Percentiles rank a stretch among this genome's conserved stretches.
These are phyloP conservation scores for Siniperca obscura DNA, from an alignment of 2,797 vertebrate genomes.

Conservation along the genomic window DNA sequence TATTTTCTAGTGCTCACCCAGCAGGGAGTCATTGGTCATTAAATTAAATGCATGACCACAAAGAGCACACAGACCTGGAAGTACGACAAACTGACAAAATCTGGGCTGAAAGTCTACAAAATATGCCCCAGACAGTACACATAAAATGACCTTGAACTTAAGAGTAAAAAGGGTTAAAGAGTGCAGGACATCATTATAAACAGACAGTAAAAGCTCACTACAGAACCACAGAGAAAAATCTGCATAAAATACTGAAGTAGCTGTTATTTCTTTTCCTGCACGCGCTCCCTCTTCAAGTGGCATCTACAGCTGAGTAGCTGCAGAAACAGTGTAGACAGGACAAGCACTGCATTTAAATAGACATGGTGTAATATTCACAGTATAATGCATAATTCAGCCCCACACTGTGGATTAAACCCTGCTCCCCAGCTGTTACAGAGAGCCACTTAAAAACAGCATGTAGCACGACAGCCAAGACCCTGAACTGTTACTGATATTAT, in stretches of 20 bases:
- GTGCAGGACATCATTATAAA: neutral
- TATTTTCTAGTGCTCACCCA: constrained; percentile 23
- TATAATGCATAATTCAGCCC: constrained; percentile 79
- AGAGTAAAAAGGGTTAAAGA: neutral
- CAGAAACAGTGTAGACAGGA: constrained; percentile 50
- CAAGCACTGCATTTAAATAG: constrained; percentile 70
- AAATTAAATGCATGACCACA: constrained; percentile 12
- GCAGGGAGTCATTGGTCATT: constrained; percentile 17
- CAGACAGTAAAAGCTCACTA: neutral
- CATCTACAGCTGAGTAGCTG: constrained; percentile 54
- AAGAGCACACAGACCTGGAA: neutral
- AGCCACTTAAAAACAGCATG: constrained; percentile 79
- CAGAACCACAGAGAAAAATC: neutral
- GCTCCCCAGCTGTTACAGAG: constrained; percentile 78
- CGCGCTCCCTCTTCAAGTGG: constrained; percentile 36
- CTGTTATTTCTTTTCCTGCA: constrained; percentile 7
- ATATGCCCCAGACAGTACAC: neutral
- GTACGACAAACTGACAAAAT: neutral
- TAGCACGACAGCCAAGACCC: constrained; percentile 72
- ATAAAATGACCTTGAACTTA: neutral
- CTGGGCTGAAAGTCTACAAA: neutral
- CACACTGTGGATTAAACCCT: constrained; percentile 73
- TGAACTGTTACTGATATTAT: constrained; percentile 67
- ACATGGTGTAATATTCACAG: constrained; percentile 73
- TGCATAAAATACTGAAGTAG: constrained; percentile 14